Base-by-base conservation (phyloP, 2,888 invertebrate genomes). In the Calliopum simillimum region DNA sequence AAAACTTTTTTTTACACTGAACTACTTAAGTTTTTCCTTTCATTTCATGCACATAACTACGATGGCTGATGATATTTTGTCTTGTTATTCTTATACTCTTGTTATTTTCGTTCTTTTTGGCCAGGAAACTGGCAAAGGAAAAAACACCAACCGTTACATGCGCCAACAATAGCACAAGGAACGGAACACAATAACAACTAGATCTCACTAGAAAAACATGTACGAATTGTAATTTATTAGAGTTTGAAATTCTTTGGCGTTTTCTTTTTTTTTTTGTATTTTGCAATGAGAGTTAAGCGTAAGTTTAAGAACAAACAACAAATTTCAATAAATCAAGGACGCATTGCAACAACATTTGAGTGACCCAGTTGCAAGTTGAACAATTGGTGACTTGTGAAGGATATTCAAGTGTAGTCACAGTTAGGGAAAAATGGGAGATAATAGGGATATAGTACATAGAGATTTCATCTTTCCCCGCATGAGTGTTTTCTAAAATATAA, bases 321-420 rank as follows among this genome's bases (percentile, higher is more conserved):
- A 74, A 74, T 75, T 74, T 71, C 75, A 73, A 75, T 75, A 75
- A 75, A 75, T 75, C 75, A 75, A 75, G 73, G 74, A 71, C 74
- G 75, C 71, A 73, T 67, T 72, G 71, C 69, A 69, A 59, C 58
- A 69, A 47, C 71, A 73, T 5, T 8, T 8, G 8, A 33, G 8
- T 33, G 33, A 33, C 33, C 33, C 33, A 33, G 33, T 33, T 33
- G 33, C 8, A 33, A 33, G 33, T 33, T 33, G 1, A 33, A 2
- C 8, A 8, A 8, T 8, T 8, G 8, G 33, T 33, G 33, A 33
- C 33, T 6, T n/a, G n/a, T n/a, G n/a, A n/a, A n/a, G n/a, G 33
- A 0, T 33, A 33, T 33, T 33, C 8, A 1, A 33, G 33, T 6
- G 33, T 33, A 33, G 33, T 33, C 33, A 33, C 5, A 33, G 4